Evolutionary conservation across 2,113 vertebrate species (phyloP).

Genomic region (Microtus ochrogaster): DNA sequence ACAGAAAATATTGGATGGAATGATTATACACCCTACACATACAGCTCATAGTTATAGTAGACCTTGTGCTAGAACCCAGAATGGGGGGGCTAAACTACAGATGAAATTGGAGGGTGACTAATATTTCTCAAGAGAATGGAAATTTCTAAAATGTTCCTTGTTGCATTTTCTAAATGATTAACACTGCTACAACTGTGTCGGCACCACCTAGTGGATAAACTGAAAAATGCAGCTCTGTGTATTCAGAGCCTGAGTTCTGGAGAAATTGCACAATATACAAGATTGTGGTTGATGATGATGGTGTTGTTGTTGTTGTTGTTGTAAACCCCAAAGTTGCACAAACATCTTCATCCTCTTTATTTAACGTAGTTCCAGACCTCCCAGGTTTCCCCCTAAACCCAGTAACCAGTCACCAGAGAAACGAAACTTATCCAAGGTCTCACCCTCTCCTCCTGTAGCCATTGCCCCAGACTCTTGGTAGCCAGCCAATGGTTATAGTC

Average conservation of each 20-base stretch:
- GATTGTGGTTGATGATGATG: not conserved
- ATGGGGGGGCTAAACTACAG: not conserved
- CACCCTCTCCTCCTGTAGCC: constrained; percentile 96
- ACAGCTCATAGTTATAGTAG: not conserved
- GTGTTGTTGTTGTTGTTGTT: not conserved
- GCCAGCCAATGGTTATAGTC: constrained; percentile 97
- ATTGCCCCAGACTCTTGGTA: constrained; percentile 91
- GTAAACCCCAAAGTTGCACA: not conserved
- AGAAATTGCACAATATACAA: not conserved
- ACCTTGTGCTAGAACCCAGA: not conserved
- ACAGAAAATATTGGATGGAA: not conserved
- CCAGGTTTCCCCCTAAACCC: not conserved
- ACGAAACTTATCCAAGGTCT: not conserved
- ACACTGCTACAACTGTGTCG: not conserved
- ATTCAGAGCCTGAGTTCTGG: not conserved
- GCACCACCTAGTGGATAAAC: constrained; percentile 62
- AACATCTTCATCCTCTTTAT: not conserved
- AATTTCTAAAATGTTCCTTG: not conserved
- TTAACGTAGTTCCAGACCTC: not conserved
- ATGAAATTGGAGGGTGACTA: not conserved
- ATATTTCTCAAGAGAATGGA: not conserved
- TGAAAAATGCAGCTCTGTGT: not conserved
- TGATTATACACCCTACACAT: not conserved
- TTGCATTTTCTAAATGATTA: not conserved
- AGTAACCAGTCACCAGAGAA: not conserved